Evolutionary conservation across 2,888 invertebrate species (phyloP), one percentile per base, ranked within the genome.

Genomic region (Steinernema hermaphroditum): DNA sequence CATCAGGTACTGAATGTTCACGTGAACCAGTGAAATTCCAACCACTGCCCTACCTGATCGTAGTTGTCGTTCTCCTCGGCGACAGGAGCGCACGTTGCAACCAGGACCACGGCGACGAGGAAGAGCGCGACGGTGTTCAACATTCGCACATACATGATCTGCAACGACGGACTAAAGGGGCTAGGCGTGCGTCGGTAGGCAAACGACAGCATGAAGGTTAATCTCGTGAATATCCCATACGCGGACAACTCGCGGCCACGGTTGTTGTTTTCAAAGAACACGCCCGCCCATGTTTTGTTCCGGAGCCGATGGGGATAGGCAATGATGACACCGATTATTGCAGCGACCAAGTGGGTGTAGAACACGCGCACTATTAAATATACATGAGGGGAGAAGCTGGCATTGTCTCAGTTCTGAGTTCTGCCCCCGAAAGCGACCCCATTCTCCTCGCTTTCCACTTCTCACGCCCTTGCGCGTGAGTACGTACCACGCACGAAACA

Each of bases 91-190:
- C 62, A 62, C 6, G 12, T 62, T 19, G 32, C 62, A 16, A 62
- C 62, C 9, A 62, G 62, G n/a, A 62, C 62, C 4, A 62, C 32
- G 29, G 27, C 62, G 32, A 62, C 16, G 32, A 62, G 32, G 62
- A 62, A 32, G 32, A 62, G 62, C 27, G 32, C 62, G 62, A 62
- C 27, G 32, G 62, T 62, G 16, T 62, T 62, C 62, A 62, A 19
- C 62, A 62, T 62, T 62, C 62, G 22, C 62, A 62, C 62, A 32
- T 62, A 62, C 62, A 62, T 62, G 62, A 32, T 62, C 62, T 62
- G 62, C 16, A 32, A 29, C 27, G 19, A 4, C 16, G 46, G 46
- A n/a, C 19, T n/a, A n/a, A 4, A 19, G 16, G 19, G 4, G n/a
- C n/a, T n/a, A n/a, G n/a, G n/a, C n/a, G n/a, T n/a, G n/a, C n/a